Evolutionary conservation across 2,113 vertebrate species (phyloP).

Genomic region (Trochalopteron elliotii): DNA sequence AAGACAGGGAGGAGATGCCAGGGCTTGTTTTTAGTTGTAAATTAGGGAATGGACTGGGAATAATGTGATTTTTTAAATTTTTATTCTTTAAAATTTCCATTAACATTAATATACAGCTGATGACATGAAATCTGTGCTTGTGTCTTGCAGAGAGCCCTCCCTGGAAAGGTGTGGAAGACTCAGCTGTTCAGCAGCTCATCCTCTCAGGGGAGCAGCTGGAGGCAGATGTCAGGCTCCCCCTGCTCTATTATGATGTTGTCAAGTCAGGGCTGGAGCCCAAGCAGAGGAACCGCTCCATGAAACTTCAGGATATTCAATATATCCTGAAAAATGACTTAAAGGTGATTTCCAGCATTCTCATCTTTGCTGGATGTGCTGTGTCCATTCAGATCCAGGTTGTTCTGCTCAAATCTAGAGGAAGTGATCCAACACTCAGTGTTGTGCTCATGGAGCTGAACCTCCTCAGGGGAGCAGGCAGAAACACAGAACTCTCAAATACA

Average conservation of each 20-base stretch:
- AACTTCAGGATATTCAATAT: slow-evolving; percentile 78
- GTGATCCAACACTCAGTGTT: neutral
- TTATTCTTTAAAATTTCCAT: neutral
- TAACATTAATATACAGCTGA: neutral
- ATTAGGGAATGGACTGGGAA: neutral
- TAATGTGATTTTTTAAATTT: neutral
- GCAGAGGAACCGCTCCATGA: slow-evolving; percentile 67
- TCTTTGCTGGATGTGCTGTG: neutral
- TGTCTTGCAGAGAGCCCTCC: slow-evolving; percentile 74
- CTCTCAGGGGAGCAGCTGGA: slow-evolving; percentile 62
- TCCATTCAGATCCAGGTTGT: neutral
- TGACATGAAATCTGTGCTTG: neutral
- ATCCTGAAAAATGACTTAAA: slow-evolving; percentile 77
- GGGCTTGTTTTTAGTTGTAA: neutral
- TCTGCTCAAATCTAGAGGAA: neutral
- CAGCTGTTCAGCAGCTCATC: slow-evolving; percentile 64
- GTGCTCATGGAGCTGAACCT: neutral
- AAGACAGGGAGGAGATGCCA: neutral
- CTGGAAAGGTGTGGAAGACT: slow-evolving; percentile 74
- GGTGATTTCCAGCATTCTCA: slow-evolving; percentile 33
- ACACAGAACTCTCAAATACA: neutral
- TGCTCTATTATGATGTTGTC: slow-evolving; percentile 70
- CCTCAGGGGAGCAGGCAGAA: neutral
- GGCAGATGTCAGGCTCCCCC: slow-evolving; percentile 73
- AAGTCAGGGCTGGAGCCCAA: slow-evolving; percentile 72